These are phyloP conservation scores for Bemisia tabaci DNA, from an alignment of 1,140 invertebrate species.

Conservation along the genomic window DNA sequence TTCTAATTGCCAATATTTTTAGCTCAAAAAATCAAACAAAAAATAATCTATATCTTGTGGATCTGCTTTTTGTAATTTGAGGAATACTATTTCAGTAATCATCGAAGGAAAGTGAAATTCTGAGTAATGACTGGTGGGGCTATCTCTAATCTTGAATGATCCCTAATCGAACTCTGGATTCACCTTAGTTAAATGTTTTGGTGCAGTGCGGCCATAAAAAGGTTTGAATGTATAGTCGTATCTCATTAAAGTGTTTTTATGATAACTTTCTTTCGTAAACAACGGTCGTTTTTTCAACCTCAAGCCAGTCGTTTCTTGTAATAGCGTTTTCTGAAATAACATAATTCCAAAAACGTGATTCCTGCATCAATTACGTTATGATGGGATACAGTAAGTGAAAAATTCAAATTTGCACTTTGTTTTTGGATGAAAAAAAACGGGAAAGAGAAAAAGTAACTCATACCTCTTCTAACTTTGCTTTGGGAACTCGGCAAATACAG, in stretches of 20 bases:
- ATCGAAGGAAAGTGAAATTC: no score
- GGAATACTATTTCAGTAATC: no score
- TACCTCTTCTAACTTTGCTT: slow-evolving; percentile 92
- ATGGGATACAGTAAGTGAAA: slow-evolving; percentile 8
- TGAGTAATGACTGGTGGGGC: no score
- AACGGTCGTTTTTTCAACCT: no score
- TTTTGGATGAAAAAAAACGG: not conserved
- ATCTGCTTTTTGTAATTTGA: no score
- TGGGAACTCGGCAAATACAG: slow-evolving; percentile 97
- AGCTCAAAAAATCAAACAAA: no score
- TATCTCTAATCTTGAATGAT: no score
- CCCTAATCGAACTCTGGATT: no score
- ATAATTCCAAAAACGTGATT: not conserved
- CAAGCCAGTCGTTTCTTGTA: not conserved
- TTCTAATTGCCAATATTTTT: no score
- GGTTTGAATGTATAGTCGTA: not conserved
- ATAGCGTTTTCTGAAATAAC: not conserved
- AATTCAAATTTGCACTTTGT: not conserved
- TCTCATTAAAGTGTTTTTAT: not conserved
- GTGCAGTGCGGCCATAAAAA: not conserved
- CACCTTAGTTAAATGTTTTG: no score
- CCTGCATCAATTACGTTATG: not conserved
- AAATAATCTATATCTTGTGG: no score
- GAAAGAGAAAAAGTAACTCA: slow-evolving; percentile 8
- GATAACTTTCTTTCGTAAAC: no score